Evolutionary conservation across 2,797 vertebrate species (phyloP), one percentile per base, ranked within the genome.

Genomic region (Discoglossus pictus): DNA sequence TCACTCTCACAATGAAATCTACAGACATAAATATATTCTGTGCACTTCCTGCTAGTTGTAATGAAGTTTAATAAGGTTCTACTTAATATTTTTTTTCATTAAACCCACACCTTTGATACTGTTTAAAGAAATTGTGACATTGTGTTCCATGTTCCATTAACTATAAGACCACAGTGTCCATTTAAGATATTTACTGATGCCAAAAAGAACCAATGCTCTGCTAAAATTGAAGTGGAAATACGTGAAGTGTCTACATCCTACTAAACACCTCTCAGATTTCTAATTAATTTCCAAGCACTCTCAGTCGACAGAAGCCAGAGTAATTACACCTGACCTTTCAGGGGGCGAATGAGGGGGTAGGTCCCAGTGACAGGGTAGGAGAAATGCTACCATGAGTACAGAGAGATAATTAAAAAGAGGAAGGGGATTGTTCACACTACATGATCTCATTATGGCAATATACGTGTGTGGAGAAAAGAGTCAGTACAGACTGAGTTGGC

Each of bases 291-390:
- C 12, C 17, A 44, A 7, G 51, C 46, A 36, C 0, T 24, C 12
- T 62, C 50, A 54, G 31, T 15, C 72, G 62, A 61, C 61, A 73
- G 55, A 13, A 35, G 39, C 54, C 34, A 65, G 10, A 1, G n/a
- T 65, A 75, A 73, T 46, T 73, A 73, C 40, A 61, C 48, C 36
- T 68, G 69, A 66, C 73, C 74, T 76, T 76, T 73, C 52, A 25
- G 34, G n/a, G 7, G 51, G 50, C 25, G 48, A 52, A 34, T 15
- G 2, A 21, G 48, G 8, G 27, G 27, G 31, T 44, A 44, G 9
- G 21, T 7, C 20, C 16, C 2, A 47, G 42, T 56, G 43, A 56
- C 35, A 58, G 31, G 13, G 15, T 12, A 31, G 31, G n/a, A 48
- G 16, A 36, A 35, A 27, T 7, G 17, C 15, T 31, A 23, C n/a